Evolutionary conservation across 2,888 invertebrate species (phyloP), one percentile per base, ranked within the genome.

Genomic region (Galerucella calmariensis): DNA sequence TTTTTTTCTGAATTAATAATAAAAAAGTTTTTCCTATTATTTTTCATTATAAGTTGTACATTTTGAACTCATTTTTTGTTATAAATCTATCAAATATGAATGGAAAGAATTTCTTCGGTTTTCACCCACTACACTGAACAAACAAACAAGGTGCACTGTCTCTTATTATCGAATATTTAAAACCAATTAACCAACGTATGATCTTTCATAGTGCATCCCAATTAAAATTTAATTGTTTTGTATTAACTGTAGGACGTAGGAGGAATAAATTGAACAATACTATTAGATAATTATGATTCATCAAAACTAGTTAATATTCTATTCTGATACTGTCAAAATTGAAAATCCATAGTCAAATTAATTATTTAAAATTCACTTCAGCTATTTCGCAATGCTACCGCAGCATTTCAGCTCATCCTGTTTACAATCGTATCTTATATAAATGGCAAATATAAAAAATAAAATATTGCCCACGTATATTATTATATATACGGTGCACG

Each of bases 251-350:
- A 9, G 20, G 16, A 56, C 56, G 56, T 56, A 56, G 20, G 20
- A 20, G 0, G 56, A n/a, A 56, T 51, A 51, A 14, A n/a, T 56
- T n/a, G 4, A 56, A 56, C 56, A 56, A 56, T 53, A 53, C 5
- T 11, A 56, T 56, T 56, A 56, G 56, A 56, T 56, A 56, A 56
- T 56, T 56, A 56, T 56, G 56, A 56, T 9, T 56, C 20, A 56
- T 56, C 16, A 56, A 9, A 56, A 56, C 20, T 56, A 20, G 56
- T 56, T 56, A 56, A 16, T 20, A 56, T 56, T 56, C 56, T 6
- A 20, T 20, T 20, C n/a, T 16, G 20, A 10, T 56, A 16, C 56
- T 20, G 56, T 11, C 48, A 20, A 56, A 56, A 16, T 56, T 56
- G 16, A 56, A 10, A 56, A 56, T 56, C 3, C 56, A 56, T 56